phyloP scores from a whole-genome alignment of 2,113 vertebrate species.

The Manacus vitellinus region DNA sequence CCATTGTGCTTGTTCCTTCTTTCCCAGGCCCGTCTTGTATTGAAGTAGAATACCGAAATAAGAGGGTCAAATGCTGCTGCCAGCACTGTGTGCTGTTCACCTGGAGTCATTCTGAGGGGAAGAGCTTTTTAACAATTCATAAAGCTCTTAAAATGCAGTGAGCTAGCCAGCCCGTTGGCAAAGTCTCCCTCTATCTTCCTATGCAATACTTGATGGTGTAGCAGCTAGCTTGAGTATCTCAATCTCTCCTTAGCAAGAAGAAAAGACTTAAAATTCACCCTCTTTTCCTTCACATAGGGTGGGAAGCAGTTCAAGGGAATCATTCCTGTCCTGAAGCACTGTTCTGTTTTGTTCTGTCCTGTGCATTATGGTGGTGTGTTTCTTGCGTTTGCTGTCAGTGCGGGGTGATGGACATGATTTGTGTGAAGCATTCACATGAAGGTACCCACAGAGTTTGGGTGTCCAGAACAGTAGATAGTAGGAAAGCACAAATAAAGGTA shows the following conservation, averaged over 20 bases:
- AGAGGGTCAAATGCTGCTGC: background rate
- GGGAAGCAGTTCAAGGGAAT: background rate
- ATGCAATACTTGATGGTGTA: background rate
- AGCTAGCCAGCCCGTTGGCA: background rate
- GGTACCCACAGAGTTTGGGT: background rate
- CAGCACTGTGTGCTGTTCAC: background rate
- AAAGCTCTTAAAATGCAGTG: background rate
- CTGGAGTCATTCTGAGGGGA: background rate
- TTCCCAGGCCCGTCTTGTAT: background rate
- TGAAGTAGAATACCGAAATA: background rate
- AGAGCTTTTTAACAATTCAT: background rate
- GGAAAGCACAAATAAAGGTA: conserved; percentile 22
- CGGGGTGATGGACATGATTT: background rate
- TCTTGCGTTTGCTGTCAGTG: conserved; percentile 16
- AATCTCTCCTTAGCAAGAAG: background rate
- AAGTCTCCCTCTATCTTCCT: background rate
- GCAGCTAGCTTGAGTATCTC: background rate
- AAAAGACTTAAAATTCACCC: background rate
- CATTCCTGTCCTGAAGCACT: background rate
- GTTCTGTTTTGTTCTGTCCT: background rate
- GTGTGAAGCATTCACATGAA: background rate
- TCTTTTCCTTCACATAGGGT: background rate
- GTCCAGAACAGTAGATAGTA: background rate
- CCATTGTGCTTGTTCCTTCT: background rate
- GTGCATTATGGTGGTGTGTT: background rate